These are phyloP conservation scores for Lochmaea capreae DNA, from an alignment of 2,888 invertebrate species.

Conservation along the genomic window DNA sequence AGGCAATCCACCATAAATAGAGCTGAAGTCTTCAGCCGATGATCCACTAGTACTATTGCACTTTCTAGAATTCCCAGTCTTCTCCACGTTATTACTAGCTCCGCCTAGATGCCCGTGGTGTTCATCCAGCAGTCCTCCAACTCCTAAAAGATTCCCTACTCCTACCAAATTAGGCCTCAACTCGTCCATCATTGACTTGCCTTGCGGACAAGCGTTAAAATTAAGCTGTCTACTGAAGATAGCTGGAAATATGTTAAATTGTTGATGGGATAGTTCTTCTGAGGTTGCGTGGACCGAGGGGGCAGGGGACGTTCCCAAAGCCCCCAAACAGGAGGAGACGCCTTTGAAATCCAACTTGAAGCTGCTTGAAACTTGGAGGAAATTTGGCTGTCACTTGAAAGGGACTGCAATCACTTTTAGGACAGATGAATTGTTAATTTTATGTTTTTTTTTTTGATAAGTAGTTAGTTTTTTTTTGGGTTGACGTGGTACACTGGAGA, in stretches of 20 bases:
- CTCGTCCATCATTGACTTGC: constrained; percentile 85
- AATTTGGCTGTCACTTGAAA: background rate
- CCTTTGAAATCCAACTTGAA: constrained; percentile 89
- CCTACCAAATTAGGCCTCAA: constrained; percentile 84
- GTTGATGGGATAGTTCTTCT: constrained; percentile 76
- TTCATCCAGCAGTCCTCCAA: constrained; percentile 83
- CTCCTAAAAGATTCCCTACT: constrained; percentile 81
- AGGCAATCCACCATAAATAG: constrained; percentile 78
- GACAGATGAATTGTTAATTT: background rate
- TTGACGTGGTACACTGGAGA: background rate
- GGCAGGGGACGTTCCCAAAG: constrained; percentile 71
- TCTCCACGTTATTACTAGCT: constrained; percentile 58
- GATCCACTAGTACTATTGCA: constrained; percentile 81
- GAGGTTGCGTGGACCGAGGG: constrained; percentile 61
- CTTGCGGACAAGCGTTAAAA: constrained; percentile 78
- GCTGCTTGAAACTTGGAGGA: constrained; percentile 60
- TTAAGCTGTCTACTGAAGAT: constrained; percentile 91
- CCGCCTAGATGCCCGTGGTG: constrained; percentile 73
- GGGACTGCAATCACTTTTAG: background rate
- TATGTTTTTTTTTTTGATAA: background rate
- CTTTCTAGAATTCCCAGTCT: constrained; percentile 71
- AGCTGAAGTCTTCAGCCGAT: constrained; percentile 89
- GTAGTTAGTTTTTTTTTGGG: background rate
- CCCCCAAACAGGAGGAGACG: constrained; percentile 75
- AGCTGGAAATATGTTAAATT: constrained; percentile 92